Base-by-base conservation (phyloP, 2,113 vertebrate species). In the Megalops atlanticus region DNA sequence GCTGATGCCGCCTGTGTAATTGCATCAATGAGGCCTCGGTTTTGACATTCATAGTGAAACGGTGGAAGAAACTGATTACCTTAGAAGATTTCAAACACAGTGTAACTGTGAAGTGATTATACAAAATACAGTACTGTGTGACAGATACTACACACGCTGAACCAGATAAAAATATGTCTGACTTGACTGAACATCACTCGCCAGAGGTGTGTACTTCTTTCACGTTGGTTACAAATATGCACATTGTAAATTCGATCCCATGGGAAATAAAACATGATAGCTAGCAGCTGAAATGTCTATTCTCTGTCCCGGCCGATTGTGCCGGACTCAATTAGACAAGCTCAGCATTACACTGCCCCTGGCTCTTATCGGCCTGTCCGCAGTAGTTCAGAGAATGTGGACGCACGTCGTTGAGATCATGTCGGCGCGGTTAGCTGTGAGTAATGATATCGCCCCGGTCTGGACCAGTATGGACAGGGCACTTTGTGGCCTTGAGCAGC, bases 401-500 rank as follows among this genome's bases (percentile, higher is more conserved):
- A 47, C 16, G 11, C 38, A n/a, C n/a, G 69, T 72, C 10, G 36
- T 16, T 72, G 68, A n/a, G 35, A 47, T 71, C 68, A 21, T 15
- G 74, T 41, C 77, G 12, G 77, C 41, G 3, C 14, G 72, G 36
- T 39, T 52, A 41, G 35, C 24, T 7, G 41, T 79, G 49, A 58
- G 36, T 64, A 52, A 40, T 33, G 49, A 52, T 18, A n/a, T 33
- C 15, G 10, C 39, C 15, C 38, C 39, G 4, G 70, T 18, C 41
- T 74, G 78, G 69, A 3, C 38, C 39, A 12, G 70, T 18, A 27
- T 74, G 78, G 69, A 3, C 27, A 21, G 78, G 74, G 6, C 82
- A 69, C 82, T 76, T 58, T 71, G 70, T 85, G 87, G 90, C 92
- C 92, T 93, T 93, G 92, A 45, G 73, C 75, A 69, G 79, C 39